Evolutionary conservation across 2,113 vertebrate species (phyloP).

Genomic region (Mus spicilegus): DNA sequence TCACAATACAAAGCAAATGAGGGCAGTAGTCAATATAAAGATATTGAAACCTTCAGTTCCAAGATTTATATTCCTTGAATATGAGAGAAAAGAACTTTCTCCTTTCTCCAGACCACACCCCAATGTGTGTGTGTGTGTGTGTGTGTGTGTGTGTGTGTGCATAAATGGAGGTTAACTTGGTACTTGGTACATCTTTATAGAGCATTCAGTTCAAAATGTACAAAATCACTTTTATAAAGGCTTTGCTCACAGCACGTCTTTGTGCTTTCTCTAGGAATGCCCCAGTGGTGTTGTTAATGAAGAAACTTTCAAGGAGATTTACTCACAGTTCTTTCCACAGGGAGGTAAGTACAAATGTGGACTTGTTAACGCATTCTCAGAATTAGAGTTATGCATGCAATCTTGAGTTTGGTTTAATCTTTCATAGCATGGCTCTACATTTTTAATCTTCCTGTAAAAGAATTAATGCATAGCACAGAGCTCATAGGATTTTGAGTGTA

Average conservation of each 20-base stretch:
- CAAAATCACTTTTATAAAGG: slow-evolving; percentile 45
- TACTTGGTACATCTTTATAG: not conserved
- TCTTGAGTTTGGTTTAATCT: slow-evolving; percentile 54
- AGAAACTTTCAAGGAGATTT: slow-evolving; percentile 99
- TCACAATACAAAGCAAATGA: not conserved
- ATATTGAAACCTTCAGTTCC: not conserved
- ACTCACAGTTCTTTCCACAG: slow-evolving; percentile 98
- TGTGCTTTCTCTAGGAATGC: slow-evolving; percentile 91
- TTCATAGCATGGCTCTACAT: slow-evolving; percentile 15
- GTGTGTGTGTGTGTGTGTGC: not conserved
- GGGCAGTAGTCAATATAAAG: not conserved
- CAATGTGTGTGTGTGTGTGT: not conserved
- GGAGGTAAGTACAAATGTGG: slow-evolving; percentile 91
- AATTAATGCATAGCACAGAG: not conserved
- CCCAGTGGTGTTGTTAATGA: slow-evolving; percentile 98
- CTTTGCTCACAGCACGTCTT: slow-evolving; percentile 70
- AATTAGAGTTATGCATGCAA: slow-evolving; percentile 59
- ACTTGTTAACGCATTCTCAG: slow-evolving; percentile 11
- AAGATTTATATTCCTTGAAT: not conserved
- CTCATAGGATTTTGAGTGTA: not conserved
- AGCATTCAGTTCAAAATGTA: slow-evolving; percentile 35
- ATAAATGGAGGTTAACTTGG: not conserved
- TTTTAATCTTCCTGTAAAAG: slow-evolving; percentile 37
- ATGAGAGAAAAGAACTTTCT: not conserved
- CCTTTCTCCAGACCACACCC: not conserved